Conservation (phyloP, 1,140 invertebrate species). For the Daktulosphaira vitifoliae region DNA sequence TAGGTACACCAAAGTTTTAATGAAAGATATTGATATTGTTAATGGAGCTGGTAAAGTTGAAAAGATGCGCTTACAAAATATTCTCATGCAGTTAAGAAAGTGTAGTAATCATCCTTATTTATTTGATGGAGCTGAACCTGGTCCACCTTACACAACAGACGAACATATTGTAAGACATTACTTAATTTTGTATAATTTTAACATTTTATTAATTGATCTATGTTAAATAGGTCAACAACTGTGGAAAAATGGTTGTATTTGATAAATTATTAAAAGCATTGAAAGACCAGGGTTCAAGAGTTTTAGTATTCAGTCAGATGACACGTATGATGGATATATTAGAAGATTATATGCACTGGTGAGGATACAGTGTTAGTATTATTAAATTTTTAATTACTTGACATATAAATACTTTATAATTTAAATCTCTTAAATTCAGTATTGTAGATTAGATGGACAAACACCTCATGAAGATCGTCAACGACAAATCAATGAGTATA, state of each 20-base stretch:
- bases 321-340: conserved; percentile 97
- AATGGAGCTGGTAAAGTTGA: conserved; percentile 96
- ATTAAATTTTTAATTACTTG: not conserved
- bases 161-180: conserved; percentile 61
- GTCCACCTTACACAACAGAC: conserved; percentile 97
- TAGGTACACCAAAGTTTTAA: conserved; percentile 62
- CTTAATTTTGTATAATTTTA: not conserved
- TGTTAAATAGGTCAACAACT: conserved; percentile 65
- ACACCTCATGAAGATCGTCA: conserved; percentile 97
- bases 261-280: conserved; percentile 92
- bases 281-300: conserved; percentile 83
- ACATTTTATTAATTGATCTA: not conserved
- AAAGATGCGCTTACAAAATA: conserved; percentile 96
- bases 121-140: conserved; percentile 97
- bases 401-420: no score
- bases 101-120: conserved; percentile 98
- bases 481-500: conserved; percentile 91
- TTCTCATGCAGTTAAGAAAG: conserved; percentile 97
- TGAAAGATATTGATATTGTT: conserved; percentile 98
- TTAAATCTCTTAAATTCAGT: conserved; percentile 48
- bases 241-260: conserved; percentile 92
- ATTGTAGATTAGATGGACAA: conserved; percentile 94
- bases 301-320: conserved; percentile 99
- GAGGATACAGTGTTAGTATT: conserved; percentile 56
- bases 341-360: conserved; percentile 97